Base-by-base conservation (phyloP, 2,888 invertebrate genomes). In the Alloplasta piceator region DNA sequence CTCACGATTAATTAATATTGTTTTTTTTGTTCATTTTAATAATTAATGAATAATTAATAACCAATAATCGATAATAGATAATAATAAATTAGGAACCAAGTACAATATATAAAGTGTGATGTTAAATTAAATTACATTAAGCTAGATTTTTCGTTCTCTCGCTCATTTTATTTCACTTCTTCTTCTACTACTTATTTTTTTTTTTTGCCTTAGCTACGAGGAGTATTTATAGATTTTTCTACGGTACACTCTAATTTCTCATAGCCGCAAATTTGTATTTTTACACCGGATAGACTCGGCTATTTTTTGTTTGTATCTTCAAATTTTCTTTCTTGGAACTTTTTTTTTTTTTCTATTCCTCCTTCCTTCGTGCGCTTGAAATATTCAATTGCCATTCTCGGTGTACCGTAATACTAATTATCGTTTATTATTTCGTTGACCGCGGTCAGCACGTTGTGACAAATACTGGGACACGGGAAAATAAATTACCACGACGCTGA, bases 71-170 rank as follows among this genome's bases (percentile, higher is more conserved):
- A 83, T 85, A 85, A 85, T 84, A 85, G 83, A 87, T 86, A 87
- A 86, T 88, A 90, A 91, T 92, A 92, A 92, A 91, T 92, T 92
- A 92, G 92, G 92, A 92, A 92, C 91, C 91, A 92, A 90, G 88
- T 91, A 91, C 89, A 89, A 89, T 81, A 74, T 89, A 90, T 86
- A 86, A 91, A 88, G 87, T 89, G 89, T 87, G 86, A 87, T 88
- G 87, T 85, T 86, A 88, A 89, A 91, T 91, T 90, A 91, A 90
- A 83, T 80, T 71, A 78, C 77, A 78, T 78, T 82, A 82, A 64
- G 73, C 78, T 84, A 83, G 41, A 82, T 71, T 66, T 71, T 66
- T 26, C 26, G 63, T 73, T 56, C 63, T 76, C 66, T 41, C 50
- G 26, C 61, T 64, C 55, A 41, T 38, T 50, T 38, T 56, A 41